Evolutionary conservation across 2,888 invertebrate genomes (phyloP).

Genomic region (Acrobasis suavella): DNA sequence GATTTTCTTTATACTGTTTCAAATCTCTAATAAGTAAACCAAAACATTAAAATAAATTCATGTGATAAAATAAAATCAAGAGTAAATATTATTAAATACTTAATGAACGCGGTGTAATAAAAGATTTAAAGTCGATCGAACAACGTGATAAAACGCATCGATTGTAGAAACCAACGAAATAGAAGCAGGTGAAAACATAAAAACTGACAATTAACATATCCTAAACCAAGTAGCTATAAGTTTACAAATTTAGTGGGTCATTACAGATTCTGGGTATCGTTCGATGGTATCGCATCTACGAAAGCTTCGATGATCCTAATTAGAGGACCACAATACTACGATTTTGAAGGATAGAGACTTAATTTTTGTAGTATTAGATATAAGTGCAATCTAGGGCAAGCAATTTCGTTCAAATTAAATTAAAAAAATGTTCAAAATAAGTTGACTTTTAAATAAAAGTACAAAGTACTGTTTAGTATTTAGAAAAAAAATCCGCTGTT

Average conservation of each 20-base stretch:
- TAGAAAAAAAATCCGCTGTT: no score
- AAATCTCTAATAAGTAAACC: no score
- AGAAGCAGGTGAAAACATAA: neutral
- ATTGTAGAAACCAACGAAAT: neutral
- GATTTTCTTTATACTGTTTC: no score
- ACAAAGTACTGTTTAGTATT: no score
- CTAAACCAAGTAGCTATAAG: slow-evolving; percentile 21
- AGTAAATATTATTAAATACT: no score
- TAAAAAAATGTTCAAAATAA: no score
- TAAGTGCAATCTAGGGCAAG: no score
- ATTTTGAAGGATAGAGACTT: neutral
- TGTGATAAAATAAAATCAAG: no score
- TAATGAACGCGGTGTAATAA: neutral
- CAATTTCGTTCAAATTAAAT: no score
- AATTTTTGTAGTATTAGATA: neutral
- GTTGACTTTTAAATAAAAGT: no score
- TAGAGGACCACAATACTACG: slow-evolving; percentile 21
- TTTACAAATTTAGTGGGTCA: slow-evolving; percentile 22
- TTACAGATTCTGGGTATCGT: slow-evolving; percentile 25
- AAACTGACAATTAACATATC: slow-evolving; percentile 6
- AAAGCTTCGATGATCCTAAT: slow-evolving; percentile 25
- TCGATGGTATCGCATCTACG: slow-evolving; percentile 23
- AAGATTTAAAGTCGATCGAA: neutral
- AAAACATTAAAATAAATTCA: no score
- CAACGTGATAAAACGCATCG: neutral